phyloP scores from a whole-genome alignment of 1,140 invertebrate genomes.

The Zophobas morio region DNA sequence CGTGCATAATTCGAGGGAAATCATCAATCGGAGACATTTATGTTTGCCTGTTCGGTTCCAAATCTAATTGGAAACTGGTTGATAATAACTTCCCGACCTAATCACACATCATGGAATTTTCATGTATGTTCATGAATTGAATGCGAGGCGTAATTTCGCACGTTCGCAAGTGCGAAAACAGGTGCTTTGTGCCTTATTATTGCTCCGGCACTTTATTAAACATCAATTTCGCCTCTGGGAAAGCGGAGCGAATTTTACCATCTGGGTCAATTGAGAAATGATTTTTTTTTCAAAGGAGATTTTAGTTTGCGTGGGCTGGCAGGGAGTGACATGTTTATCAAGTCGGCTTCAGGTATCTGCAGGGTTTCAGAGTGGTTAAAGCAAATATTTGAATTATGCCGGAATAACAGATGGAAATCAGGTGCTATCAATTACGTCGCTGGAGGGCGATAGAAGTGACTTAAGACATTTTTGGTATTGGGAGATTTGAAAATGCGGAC shows the following conservation, averaged over 20 bases:
- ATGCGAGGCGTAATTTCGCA: conserved; percentile 5
- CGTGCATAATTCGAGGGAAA: conserved; percentile 11
- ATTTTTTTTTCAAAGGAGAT: background rate
- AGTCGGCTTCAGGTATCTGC: background rate
- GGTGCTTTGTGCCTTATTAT: background rate
- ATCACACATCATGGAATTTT: conserved; percentile 36
- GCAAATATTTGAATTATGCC: conserved; percentile 3
- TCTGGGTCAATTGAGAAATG: too few species aligned
- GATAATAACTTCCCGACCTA: conserved; percentile 32
- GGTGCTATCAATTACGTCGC: background rate
- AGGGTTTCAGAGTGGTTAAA: background rate
- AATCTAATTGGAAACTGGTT: conserved; percentile 32
- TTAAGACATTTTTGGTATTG: too few species aligned
- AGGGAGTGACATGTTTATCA: background rate
- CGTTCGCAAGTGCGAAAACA: background rate
- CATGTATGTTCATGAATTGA: conserved; percentile 3
- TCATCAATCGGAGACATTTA: conserved; percentile 36
- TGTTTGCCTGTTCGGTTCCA: conserved; percentile 23
- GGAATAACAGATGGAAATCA: conserved; percentile 2
- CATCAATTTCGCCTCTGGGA: background rate
- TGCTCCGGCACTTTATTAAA: conserved; percentile 7
- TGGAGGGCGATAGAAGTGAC: background rate
- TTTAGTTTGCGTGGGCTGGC: background rate
- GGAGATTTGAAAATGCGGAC: too few species aligned
- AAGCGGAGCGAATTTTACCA: too few species aligned